Evolutionary conservation across 1,140 invertebrate genomes (phyloP).

Genomic region (Dinothrombium tinctorium): DNA sequence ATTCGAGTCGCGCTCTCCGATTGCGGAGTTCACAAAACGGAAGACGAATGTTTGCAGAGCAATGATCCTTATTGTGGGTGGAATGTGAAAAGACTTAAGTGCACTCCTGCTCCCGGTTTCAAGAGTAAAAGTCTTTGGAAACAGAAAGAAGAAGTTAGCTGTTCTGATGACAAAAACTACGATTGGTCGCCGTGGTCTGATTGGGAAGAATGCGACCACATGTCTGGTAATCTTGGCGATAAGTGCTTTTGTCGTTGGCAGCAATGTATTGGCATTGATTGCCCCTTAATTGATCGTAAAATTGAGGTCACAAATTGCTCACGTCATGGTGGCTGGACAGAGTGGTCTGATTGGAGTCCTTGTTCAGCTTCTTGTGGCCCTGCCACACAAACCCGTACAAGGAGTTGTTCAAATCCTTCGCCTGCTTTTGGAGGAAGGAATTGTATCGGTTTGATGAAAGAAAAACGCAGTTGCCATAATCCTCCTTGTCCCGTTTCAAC

Average conservation of each 20-base stretch:
- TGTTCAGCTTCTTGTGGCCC: slow-evolving; percentile 32
- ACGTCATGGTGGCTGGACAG: slow-evolving; percentile 24
- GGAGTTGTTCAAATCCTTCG: slow-evolving; percentile 22
- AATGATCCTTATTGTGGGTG: slow-evolving; percentile 85
- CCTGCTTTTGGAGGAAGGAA: slow-evolving; percentile 21
- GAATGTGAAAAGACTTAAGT: slow-evolving; percentile 45
- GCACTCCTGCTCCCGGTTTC: slow-evolving; percentile 23
- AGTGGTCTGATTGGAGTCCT: slow-evolving; percentile 23
- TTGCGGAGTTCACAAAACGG: slow-evolving; percentile 42
- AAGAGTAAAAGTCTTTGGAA: slow-evolving; percentile 35
- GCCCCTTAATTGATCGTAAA: slow-evolving; percentile 22
- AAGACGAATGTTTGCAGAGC: slow-evolving; percentile 41
- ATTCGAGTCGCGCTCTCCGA: slow-evolving; percentile 45
- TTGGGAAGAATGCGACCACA: slow-evolving; percentile 34
- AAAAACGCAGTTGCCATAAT: slow-evolving; percentile 30
- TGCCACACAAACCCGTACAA: slow-evolving; percentile 25
- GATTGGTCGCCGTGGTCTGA: slow-evolving; percentile 28
- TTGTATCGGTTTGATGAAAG: slow-evolving; percentile 24
- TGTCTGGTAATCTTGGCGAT: slow-evolving; percentile 22
- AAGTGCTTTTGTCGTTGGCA: slow-evolving; percentile 50
- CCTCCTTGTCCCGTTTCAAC: slow-evolving; percentile 9
- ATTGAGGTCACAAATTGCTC: slow-evolving; percentile 27
- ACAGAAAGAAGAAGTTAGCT: slow-evolving; percentile 8
- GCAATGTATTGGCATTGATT: slow-evolving; percentile 45
- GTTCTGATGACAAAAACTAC: slow-evolving; percentile 1